These are phyloP conservation scores for Lymantria dispar DNA, from an alignment of 2,888 invertebrate genomes.

Conservation along the genomic window DNA sequence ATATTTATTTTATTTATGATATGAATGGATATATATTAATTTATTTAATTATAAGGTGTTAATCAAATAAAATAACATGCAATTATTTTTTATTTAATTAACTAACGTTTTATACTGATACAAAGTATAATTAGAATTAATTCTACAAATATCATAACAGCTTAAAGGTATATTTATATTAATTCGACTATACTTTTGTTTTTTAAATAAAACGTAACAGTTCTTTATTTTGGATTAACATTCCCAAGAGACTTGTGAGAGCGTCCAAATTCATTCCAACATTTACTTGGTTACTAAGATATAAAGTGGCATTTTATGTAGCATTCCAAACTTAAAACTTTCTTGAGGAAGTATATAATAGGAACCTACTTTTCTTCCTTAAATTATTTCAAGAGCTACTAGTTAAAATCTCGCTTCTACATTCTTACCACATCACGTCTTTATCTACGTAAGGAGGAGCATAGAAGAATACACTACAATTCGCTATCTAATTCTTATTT, in stretches of 20 bases:
- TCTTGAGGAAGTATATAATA: too few relatives aligned
- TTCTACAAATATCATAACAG: neutral
- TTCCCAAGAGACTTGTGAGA: slow-evolving; percentile 18
- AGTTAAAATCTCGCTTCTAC: too few relatives aligned
- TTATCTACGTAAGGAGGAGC: too few relatives aligned
- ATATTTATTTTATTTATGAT: neutral
- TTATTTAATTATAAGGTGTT: neutral
- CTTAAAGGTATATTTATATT: neutral
- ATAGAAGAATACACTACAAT: too few relatives aligned
- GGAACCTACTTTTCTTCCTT: too few relatives aligned
- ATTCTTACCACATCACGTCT: too few relatives aligned
- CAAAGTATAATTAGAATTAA: neutral
- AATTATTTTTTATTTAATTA: neutral
- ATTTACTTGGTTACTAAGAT: slow-evolving; percentile 22
- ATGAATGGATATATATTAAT: neutral
- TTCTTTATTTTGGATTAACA: slow-evolving; percentile 24
- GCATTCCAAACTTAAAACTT: too few relatives aligned
- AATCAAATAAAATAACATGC: neutral
- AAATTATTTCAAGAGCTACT: too few relatives aligned
- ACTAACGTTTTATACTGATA: slow-evolving; percentile 1
- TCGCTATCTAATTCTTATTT: too few relatives aligned
- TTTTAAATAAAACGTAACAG: neutral
- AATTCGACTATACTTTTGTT: neutral
- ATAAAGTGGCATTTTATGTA: neutral
- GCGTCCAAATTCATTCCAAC: slow-evolving; percentile 18